Evolutionary conservation across 2,797 vertebrate genomes (phyloP).

Genomic region (Streptopelia turtur): DNA sequence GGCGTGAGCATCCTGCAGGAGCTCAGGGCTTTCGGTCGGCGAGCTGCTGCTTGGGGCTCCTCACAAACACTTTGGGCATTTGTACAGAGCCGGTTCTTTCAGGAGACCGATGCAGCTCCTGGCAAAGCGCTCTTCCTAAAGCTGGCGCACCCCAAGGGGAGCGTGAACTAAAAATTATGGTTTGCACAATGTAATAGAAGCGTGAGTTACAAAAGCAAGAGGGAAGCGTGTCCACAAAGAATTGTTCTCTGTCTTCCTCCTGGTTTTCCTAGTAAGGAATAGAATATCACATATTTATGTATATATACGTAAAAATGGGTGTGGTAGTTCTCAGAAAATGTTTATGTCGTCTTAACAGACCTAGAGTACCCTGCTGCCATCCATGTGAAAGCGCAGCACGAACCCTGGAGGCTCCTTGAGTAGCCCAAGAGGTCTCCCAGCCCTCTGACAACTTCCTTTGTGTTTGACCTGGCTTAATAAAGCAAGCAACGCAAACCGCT

Average conservation of each 20-base stretch:
- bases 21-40: rapidly evolving
- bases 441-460: rapidly evolving
- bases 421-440: neutral
- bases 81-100: neutral
- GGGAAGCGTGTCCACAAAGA: neutral
- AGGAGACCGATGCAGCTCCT: neutral
- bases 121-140: neutral
- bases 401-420: neutral
- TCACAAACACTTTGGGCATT: neutral
- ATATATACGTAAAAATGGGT: neutral
- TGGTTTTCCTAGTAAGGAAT: neutral
- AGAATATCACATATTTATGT: neutral
- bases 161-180: neutral
- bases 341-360: neutral
- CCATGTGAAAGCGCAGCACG: neutral
- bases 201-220: neutral
- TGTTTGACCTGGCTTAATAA: neutral
- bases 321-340: neutral
- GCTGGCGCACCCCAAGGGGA: neutral
- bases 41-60: neutral
- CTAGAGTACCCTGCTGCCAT: neutral
- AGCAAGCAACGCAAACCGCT: neutral
- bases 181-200: neutral
- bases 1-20: neutral
- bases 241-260: neutral